Conservation (phyloP, 2,113 vertebrate species). For the Melanotaenia duboulayi region DNA sequence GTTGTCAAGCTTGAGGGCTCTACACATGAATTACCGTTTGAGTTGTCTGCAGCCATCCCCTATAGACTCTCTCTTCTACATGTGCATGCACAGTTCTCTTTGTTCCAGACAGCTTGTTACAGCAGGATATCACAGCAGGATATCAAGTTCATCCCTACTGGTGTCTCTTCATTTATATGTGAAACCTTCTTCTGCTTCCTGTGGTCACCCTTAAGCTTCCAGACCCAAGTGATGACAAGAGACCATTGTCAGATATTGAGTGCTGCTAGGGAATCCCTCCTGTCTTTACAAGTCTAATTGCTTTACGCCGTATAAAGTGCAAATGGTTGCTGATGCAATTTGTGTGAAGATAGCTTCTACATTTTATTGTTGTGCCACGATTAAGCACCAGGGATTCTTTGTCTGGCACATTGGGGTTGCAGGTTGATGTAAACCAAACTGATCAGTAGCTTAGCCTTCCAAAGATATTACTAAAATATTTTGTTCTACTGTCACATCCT, state of each 20-base stretch:
- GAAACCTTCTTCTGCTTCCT: not conserved
- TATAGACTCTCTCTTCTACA: not conserved
- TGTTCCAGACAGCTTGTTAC: not conserved
- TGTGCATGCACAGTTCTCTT: slow-evolving; percentile 2
- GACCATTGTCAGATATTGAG: not conserved
- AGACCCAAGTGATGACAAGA: not conserved
- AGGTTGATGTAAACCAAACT: too few species aligned
- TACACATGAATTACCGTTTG: not conserved
- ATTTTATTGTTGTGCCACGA: not conserved
- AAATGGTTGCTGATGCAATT: not conserved
- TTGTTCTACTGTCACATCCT: not conserved
- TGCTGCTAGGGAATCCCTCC: not conserved
- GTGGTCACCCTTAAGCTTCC: not conserved
- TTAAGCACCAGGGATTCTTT: too few species aligned
- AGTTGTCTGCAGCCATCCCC: slow-evolving; percentile 1
- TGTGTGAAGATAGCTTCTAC: not conserved
- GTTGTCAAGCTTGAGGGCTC: not conserved
- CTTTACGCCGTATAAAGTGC: not conserved
- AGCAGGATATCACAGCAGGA: not conserved
- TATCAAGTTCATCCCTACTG: not conserved
- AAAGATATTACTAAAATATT: too few species aligned
- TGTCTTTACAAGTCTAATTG: not conserved
- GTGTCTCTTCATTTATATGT: not conserved
- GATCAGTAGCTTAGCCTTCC: too few species aligned
- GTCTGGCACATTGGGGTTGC: too few species aligned